phyloP scores from a whole-genome alignment of 2,888 invertebrate species.

The Parnassius orleans region DNA sequence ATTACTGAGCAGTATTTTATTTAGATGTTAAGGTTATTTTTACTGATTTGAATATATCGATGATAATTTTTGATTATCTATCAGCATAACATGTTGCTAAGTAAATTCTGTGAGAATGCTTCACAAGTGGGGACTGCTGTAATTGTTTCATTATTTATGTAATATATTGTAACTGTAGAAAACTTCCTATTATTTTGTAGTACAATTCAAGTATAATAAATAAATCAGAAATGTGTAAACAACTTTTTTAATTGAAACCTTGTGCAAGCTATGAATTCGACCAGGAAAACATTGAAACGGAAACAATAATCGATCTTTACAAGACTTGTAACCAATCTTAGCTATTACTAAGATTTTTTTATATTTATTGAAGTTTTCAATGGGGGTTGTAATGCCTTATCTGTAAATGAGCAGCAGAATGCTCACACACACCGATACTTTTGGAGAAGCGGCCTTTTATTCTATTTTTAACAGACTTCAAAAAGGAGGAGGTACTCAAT shows the following conservation, averaged over 20 bases:
- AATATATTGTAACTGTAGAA: slow-evolving; percentile 78
- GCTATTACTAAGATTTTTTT: no score
- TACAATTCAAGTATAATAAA: slow-evolving; percentile 80
- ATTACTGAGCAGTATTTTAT: slow-evolving; percentile 74
- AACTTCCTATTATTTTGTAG: slow-evolving; percentile 82
- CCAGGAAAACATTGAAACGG: no score
- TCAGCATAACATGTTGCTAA: slow-evolving; percentile 47
- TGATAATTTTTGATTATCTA: slow-evolving; percentile 30
- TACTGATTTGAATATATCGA: slow-evolving; percentile 34
- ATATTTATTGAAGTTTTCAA: no score
- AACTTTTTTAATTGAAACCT: neutral
- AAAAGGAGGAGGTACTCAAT: no score
- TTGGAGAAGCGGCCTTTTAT: no score
- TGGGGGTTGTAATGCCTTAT: no score
- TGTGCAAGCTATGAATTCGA: no score
- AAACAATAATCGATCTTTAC: no score
- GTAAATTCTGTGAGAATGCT: slow-evolving; percentile 49
- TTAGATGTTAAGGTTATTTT: slow-evolving; percentile 50
- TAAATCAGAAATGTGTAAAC: slow-evolving; percentile 65
- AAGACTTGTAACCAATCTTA: no score
- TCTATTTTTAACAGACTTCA: no score
- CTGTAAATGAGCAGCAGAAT: no score
- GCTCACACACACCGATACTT: no score
- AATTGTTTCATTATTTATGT: slow-evolving; percentile 76
- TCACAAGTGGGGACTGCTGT: slow-evolving; percentile 60